Percentiles rank a stretch among this genome's conserved stretches.
Evolutionary conservation across 64 coral and sea anemone species (phyloP).

Genomic region (Montipora efflorescens): DNA sequence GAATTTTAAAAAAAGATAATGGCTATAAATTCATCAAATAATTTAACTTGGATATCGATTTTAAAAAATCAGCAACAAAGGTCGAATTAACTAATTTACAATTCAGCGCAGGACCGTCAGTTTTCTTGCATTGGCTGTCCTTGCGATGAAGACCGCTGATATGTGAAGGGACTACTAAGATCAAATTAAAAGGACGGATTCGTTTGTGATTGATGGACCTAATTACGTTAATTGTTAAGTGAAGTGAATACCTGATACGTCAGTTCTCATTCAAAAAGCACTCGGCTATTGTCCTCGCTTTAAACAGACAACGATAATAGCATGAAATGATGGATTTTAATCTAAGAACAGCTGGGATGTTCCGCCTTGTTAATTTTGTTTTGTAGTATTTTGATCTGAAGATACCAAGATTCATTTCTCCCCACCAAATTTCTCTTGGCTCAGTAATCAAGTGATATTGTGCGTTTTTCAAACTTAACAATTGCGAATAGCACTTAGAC

Average conservation of each 20-base stretch:
- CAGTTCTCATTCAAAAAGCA: background rate
- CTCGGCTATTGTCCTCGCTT: background rate
- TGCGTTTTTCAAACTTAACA: background rate
- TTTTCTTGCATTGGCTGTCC: background rate
- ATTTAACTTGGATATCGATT: too few species aligned
- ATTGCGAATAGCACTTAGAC: background rate
- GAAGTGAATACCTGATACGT: background rate
- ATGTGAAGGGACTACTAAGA: background rate
- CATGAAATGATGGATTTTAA: background rate
- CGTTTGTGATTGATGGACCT: background rate
- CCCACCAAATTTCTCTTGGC: background rate
- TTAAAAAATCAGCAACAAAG: too few species aligned
- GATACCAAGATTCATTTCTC: background rate
- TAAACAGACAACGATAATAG: background rate
- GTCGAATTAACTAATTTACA: too few species aligned
- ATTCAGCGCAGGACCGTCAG: too few species aligned
- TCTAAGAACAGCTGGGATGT: background rate
- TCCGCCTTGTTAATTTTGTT: background rate
- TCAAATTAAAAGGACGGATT: background rate
- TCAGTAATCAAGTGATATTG: too few species aligned
- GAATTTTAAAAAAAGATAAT: too few species aligned
- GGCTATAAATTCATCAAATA: too few species aligned
- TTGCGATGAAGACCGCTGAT: background rate
- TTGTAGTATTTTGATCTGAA: background rate
- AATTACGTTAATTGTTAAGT: conserved; percentile 3